phyloP scores from a whole-genome alignment of 2,888 invertebrate genomes.

The Leistus spinibarbis region DNA sequence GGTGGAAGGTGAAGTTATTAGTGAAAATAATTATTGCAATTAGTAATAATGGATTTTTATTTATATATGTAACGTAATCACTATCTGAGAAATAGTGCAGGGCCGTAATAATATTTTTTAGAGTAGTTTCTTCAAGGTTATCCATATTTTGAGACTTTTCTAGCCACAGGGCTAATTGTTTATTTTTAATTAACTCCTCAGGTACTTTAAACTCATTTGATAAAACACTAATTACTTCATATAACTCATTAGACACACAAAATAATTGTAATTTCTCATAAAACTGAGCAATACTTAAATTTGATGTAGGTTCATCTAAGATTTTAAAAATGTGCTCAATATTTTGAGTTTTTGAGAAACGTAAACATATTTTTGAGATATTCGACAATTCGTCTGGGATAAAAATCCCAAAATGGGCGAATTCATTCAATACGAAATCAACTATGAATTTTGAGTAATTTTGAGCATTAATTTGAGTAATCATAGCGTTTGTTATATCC shows the following conservation, averaged over 20 bases:
- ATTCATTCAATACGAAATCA: conserved; percentile 65
- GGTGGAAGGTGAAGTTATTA: conserved; percentile 43
- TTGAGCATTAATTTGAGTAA: conserved; percentile 59
- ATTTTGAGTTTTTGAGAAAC: conserved; percentile 65
- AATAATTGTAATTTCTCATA: conserved; percentile 61
- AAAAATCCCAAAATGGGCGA: conserved; percentile 70
- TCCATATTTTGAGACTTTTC: conserved; percentile 9
- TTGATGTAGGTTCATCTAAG: conserved; percentile 52
- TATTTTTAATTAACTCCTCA: conserved; percentile 53
- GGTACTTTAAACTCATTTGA: conserved; percentile 44
- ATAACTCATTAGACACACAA: conserved; percentile 61
- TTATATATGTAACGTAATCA: conserved; percentile 62
- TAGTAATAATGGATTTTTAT: conserved; percentile 64
- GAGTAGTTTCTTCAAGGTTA: conserved; percentile 55
- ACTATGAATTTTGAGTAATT: conserved; percentile 61
- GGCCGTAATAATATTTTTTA: conserved; percentile 61
- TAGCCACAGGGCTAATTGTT: conserved; percentile 62
- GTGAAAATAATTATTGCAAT: conserved; percentile 63
- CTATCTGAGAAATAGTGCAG: conserved; percentile 62
- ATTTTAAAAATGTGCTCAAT: conserved; percentile 63
- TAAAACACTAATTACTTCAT: conserved; percentile 61
- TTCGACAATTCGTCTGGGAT: conserved; percentile 63
- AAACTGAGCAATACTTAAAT: conserved; percentile 58
- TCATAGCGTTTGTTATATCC: conserved; percentile 65
- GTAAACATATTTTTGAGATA: conserved; percentile 63